Base-by-base conservation (phyloP, 2,888 invertebrate genomes). In the Drosophila mimetica region DNA sequence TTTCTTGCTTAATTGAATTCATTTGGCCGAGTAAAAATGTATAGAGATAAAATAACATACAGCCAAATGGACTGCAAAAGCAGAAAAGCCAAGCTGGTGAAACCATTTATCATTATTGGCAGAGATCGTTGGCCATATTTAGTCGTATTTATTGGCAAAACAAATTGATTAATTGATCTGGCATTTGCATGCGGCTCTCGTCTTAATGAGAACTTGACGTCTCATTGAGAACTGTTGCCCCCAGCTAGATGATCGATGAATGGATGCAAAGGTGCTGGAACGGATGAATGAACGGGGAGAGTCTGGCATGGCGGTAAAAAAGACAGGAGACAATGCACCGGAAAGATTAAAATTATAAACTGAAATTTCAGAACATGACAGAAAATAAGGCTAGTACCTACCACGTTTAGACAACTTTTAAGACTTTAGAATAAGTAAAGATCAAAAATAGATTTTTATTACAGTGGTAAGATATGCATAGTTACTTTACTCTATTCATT, bases 101-200 rank as follows among this genome's bases (percentile, higher is more conserved):
- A 71, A 51, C 74, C 50, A 88, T 88, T 80, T 84, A 86, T 86
- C 83, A 86, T 73, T 66, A 55, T 69, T 66, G 32, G 25, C 53
- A 50, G 46, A 48, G 59, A 69, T 54, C 66, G 55, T 71, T 72
- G 64, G 69, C 85, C 88, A 64, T 78, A 86, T 84, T 84, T 75
- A 78, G 85, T 71, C 69, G 55, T 69, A 74, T 77, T 76, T 88
- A 86, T 86, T 86, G 76, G 86, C 79, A 82, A 78, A 79, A 84
- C 83, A 88, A 84, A 85, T 85, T 87, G 82, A 80, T 87, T 80
- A 76, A 87, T 83, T 80, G 74, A 60, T 74, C 60, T 44, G 20
- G 64, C 47, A 42, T 61, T 71, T 57, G 65, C 69, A 70, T 77
- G 39, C n/a, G 60, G 61, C 51, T 57, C 52, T 69, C 41, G 59